Conservation (phyloP, 2,888 invertebrate genomes). For the Dendrolimus pini region DNA sequence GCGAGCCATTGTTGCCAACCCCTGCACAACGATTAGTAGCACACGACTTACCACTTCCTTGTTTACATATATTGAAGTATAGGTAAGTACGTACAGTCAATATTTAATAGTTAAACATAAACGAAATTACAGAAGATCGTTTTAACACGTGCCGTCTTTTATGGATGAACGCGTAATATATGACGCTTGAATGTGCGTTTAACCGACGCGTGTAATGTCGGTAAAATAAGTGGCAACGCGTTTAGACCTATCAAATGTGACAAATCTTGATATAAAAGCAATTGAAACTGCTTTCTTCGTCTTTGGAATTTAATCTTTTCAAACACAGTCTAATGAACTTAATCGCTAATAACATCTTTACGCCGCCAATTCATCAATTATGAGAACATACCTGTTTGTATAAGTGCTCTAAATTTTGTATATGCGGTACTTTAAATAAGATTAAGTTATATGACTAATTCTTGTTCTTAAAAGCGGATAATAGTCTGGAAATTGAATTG, state of each 20-base stretch:
- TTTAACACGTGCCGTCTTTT: background rate
- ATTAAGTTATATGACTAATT: too few relatives aligned
- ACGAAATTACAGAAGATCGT: background rate
- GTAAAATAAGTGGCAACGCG: background rate
- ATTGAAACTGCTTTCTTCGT: background rate
- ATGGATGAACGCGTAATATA: background rate
- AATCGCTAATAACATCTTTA: background rate
- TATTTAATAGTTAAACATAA: constrained; percentile 3
- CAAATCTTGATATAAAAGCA: background rate
- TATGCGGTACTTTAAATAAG: too few relatives aligned
- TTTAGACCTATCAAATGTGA: background rate
- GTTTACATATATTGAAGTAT: constrained; percentile 42
- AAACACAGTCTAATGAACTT: background rate
- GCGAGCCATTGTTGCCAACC: constrained; percentile 59
- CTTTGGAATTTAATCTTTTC: background rate
- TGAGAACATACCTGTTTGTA: too few relatives aligned
- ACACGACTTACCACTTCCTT: constrained; percentile 60
- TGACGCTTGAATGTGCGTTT: background rate
- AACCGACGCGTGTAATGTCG: background rate
- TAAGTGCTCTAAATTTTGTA: too few relatives aligned
- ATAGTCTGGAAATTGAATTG: too few relatives aligned
- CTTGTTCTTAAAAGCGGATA: too few relatives aligned
- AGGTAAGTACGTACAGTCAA: constrained; percentile 12
- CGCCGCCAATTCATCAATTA: background rate
- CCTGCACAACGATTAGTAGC: constrained; percentile 43